These are phyloP conservation scores for Lophius americanus DNA, from an alignment of 2,797 vertebrate genomes.

Conservation along the genomic window DNA sequence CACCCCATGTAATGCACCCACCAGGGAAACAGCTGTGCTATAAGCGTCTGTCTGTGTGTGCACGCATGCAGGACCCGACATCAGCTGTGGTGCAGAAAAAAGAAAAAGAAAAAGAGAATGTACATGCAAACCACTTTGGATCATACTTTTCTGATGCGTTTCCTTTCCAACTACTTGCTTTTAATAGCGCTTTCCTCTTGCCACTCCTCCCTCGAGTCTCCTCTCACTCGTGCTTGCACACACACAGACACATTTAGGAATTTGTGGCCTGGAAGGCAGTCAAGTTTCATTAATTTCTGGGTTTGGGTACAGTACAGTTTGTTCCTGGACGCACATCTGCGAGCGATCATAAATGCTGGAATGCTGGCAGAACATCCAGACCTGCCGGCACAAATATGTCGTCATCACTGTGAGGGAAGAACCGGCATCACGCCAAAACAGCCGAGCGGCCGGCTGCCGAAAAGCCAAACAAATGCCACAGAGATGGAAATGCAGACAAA, in stretches of 20 bases:
- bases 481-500: constrained; percentile 55
- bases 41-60: constrained; percentile 58
- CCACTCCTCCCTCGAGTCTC: constrained; percentile 71
- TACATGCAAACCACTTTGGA: constrained; percentile 83
- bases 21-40: constrained; percentile 56
- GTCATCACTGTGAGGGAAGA: constrained; percentile 93
- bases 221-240: constrained; percentile 58
- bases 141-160: constrained; percentile 56
- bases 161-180: constrained; percentile 68
- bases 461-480: constrained; percentile 61
- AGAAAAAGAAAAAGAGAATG: constrained; percentile 83
- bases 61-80: constrained; percentile 64
- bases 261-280: constrained; percentile 93
- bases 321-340: constrained; percentile 99
- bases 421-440: constrained; percentile 73
- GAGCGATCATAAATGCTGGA: constrained; percentile 99
- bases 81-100: constrained; percentile 91
- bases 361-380: constrained; percentile 99
- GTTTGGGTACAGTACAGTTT: constrained; percentile 98
- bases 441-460: constrained; percentile 51
- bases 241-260: constrained; percentile 79
- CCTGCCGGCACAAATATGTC: constrained; percentile 98
- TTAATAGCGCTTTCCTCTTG: constrained; percentile 70
- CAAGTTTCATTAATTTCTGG: constrained; percentile 99
- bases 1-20: constrained; percentile 78